phyloP scores from a whole-genome alignment of 2,113 vertebrate genomes.

The Muntiacus muntjak region DNA sequence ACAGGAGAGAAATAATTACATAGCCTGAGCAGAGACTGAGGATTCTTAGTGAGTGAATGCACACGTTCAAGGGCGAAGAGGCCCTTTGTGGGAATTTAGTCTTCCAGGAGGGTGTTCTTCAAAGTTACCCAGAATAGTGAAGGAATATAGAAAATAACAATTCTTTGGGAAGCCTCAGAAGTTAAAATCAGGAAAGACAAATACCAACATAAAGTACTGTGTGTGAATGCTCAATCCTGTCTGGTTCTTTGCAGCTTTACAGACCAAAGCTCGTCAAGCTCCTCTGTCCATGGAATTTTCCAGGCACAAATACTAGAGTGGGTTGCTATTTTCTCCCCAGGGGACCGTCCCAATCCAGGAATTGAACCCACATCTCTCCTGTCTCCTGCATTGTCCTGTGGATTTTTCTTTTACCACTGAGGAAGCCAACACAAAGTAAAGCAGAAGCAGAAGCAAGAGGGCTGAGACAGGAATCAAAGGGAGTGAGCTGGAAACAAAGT shows the following conservation, averaged over 20 bases:
- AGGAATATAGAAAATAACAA: background rate
- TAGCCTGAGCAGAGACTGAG: background rate
- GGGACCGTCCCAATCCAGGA: background rate
- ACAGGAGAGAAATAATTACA: background rate
- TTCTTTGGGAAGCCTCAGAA: background rate
- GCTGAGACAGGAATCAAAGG: background rate
- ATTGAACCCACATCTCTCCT: background rate
- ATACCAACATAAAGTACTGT: background rate
- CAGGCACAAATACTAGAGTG: background rate
- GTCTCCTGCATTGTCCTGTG: background rate
- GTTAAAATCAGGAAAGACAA: background rate
- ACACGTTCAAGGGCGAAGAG: accelerated
- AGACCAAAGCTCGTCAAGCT: background rate
- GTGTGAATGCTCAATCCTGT: background rate
- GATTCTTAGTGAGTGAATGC: background rate
- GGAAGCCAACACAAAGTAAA: background rate
- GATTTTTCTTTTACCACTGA: background rate
- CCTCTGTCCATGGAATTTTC: background rate
- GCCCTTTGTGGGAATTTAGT: background rate
- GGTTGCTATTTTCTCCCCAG: background rate
- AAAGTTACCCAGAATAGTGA: background rate
- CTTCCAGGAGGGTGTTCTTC: background rate
- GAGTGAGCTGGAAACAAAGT: accelerated
- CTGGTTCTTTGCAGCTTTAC: background rate
- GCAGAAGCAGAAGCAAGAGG: background rate